Evolutionary conservation across 2,113 vertebrate species (phyloP).

Genomic region (Turnix velox): DNA sequence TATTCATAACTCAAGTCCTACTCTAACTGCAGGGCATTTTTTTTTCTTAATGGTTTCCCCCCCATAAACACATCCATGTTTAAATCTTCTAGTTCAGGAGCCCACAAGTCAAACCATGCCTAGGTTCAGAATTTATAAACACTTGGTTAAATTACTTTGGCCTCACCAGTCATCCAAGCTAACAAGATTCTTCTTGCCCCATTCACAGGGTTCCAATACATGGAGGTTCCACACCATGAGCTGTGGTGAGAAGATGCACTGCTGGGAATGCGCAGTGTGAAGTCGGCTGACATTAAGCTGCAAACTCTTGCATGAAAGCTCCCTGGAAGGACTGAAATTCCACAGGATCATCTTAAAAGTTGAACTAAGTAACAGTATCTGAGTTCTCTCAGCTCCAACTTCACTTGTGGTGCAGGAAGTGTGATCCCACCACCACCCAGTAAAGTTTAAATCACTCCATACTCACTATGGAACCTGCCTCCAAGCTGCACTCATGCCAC

Average conservation of each 20-base stretch:
- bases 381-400: not conserved
- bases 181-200: not conserved
- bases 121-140: not conserved
- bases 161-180: not conserved
- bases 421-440: not conserved
- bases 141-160: not conserved
- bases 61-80: not conserved
- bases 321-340: not conserved
- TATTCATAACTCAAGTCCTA: not conserved
- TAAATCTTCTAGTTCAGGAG: not conserved
- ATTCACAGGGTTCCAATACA: not conserved
- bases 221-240: not conserved
- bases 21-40: not conserved
- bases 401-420: not conserved
- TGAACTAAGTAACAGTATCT: not conserved
- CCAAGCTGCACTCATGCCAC: fast-evolving
- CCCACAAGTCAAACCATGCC: not conserved
- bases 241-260: not conserved
- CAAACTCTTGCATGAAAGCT: not conserved
- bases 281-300: not conserved
- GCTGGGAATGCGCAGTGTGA: not conserved
- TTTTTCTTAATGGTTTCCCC: fast-evolving
- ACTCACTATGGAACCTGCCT: not conserved
- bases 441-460: not conserved
- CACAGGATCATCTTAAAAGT: not conserved